phyloP scores from a whole-genome alignment of 2,113 vertebrate genomes.

The Paracanthobrama guichenoti region DNA sequence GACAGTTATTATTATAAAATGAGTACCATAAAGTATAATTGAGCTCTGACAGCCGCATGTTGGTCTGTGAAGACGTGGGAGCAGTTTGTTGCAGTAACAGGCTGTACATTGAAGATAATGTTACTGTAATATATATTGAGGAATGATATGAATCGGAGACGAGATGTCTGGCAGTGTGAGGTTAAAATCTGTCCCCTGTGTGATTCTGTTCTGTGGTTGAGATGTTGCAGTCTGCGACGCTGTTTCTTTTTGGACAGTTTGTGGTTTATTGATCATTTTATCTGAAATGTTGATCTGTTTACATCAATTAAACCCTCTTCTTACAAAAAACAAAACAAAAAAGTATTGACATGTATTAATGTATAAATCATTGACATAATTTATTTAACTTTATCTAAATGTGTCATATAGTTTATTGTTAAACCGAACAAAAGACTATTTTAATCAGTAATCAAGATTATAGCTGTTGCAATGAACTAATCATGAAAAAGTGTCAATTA shows the following conservation, averaged over 20 bases:
- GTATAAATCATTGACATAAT: not conserved
- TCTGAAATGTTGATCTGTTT: conserved; percentile 23
- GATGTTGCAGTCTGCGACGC: not conserved
- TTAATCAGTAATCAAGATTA: too few species aligned
- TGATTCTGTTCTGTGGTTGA: not conserved
- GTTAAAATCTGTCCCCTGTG: not conserved
- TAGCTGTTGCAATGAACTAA: too few species aligned
- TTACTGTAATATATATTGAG: conserved; percentile 8
- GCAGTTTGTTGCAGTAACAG: conserved; percentile 14
- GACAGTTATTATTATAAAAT: conserved; percentile 54
- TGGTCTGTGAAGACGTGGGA: not conserved
- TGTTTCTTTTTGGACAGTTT: not conserved
- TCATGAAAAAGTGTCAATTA: too few species aligned
- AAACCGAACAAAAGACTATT: too few species aligned
- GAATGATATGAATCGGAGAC: not conserved
- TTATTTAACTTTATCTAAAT: too few species aligned
- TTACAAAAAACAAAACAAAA: not conserved
- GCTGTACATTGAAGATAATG: not conserved
- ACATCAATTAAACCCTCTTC: not conserved
- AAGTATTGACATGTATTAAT: not conserved
- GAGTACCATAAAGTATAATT: conserved; percentile 45
- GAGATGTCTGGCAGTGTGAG: not conserved
- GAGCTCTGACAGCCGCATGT: conserved; percentile 17
- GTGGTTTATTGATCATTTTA: conserved; percentile 8
- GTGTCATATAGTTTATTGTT: too few species aligned